phyloP scores from a whole-genome alignment of 2,888 invertebrate genomes.

The Agrochola macilenta region DNA sequence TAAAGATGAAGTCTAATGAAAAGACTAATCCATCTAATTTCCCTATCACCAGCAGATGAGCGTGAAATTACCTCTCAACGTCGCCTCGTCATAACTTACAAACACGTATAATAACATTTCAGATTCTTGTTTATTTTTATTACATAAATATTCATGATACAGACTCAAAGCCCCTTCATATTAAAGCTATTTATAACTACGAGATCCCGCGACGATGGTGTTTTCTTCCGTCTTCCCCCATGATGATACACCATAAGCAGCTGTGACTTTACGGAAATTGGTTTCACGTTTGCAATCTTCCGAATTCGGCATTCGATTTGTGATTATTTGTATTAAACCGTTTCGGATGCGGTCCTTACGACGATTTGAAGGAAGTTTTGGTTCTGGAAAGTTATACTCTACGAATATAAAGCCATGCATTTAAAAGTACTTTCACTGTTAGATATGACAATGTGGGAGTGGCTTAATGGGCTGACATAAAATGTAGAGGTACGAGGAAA shows the following conservation, averaged over 20 bases:
- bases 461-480: neutral
- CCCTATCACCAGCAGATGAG: conserved; percentile 44
- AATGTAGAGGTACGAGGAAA: neutral
- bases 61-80: conserved; percentile 60
- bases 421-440: neutral
- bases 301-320: conserved; percentile 41
- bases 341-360: conserved; percentile 8
- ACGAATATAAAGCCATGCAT: too few relatives aligned
- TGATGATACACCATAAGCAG: conserved; percentile 47
- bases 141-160: conserved; percentile 59
- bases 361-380: conserved; percentile 19
- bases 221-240: conserved; percentile 47
- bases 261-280: conserved; percentile 64
- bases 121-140: conserved; percentile 61
- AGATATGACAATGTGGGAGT: neutral
- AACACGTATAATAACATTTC: conserved; percentile 51
- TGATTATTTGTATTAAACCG: conserved; percentile 33
- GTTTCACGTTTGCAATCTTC: conserved; percentile 65
- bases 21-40: conserved; percentile 50
- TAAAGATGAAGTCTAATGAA: conserved; percentile 23
- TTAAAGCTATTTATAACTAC: conserved; percentile 52
- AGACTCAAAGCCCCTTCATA: conserved; percentile 36
- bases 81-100: conserved; percentile 42
- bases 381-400: neutral
- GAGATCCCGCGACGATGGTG: conserved; percentile 27